These are phyloP conservation scores for Argopecten irradians DNA, from an alignment of 1,140 invertebrate species.

Conservation along the genomic window DNA sequence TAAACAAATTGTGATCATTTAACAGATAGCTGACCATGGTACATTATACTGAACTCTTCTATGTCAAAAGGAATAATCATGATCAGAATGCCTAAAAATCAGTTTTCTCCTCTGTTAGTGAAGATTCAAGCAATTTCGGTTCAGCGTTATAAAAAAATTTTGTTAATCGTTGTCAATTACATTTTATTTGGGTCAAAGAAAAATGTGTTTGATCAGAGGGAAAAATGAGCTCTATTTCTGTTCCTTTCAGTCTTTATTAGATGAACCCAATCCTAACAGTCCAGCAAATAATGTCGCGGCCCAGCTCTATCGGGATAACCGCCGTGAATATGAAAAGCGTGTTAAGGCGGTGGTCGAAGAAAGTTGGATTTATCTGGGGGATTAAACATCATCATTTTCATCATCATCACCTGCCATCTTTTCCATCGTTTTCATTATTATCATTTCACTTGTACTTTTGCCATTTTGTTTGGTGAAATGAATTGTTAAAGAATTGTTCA, in stretches of 20 bases:
- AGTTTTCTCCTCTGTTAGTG: too few relatives aligned
- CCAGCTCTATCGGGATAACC: conserved; percentile 77
- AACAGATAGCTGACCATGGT: too few relatives aligned
- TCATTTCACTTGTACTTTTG: background rate
- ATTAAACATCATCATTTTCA: conserved; percentile 31
- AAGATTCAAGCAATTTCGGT: too few relatives aligned
- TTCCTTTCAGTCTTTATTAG: conserved; percentile 76
- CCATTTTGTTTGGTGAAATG: background rate
- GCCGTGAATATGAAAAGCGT: conserved; percentile 77
- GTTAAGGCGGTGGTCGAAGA: conserved; percentile 76
- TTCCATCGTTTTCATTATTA: background rate
- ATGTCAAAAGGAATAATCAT: too few relatives aligned
- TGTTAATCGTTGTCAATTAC: background rate
- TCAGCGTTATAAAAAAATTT: too few relatives aligned
- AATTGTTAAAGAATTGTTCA: background rate
- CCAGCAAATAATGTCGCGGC: conserved; percentile 77
- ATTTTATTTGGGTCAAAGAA: background rate
- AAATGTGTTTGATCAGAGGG: background rate
- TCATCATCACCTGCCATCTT: background rate
- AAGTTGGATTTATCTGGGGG: conserved; percentile 75
- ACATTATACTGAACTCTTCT: too few relatives aligned
- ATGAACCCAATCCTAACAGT: conserved; percentile 78
- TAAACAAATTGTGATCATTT: too few relatives aligned
- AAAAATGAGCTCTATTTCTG: conserved; percentile 23
- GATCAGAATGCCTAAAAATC: too few relatives aligned